These are phyloP conservation scores for Gadopsis marmoratus DNA, from an alignment of 2,797 vertebrate genomes.

Conservation along the genomic window DNA sequence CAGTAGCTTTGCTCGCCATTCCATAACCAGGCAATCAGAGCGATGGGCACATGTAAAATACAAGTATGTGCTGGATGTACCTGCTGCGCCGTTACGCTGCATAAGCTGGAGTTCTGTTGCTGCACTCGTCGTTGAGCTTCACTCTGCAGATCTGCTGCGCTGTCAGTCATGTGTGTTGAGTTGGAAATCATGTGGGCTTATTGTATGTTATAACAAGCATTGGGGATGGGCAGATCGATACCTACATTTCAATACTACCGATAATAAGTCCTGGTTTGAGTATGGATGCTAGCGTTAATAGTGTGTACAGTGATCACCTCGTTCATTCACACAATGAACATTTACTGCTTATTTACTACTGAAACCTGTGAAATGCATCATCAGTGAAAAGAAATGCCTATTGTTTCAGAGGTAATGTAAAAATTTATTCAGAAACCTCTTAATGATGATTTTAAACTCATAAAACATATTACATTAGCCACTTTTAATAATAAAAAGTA, in stretches of 20 bases:
- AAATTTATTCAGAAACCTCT: neutral
- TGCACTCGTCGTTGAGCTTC: conserved; percentile 8
- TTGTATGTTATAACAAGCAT: too few species aligned
- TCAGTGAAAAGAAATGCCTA: neutral
- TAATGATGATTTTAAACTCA: neutral
- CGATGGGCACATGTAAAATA: conserved; percentile 83
- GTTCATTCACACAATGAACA: neutral
- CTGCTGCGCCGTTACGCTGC: conserved; percentile 43
- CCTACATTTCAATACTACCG: neutral
- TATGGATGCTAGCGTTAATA: neutral
- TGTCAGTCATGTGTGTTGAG: too few species aligned
- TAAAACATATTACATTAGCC: neutral
- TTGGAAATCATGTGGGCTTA: too few species aligned
- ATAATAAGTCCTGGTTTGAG: neutral
- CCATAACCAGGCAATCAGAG: conserved; percentile 91
- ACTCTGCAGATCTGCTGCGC: too few species aligned
- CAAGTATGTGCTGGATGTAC: conserved; percentile 69
- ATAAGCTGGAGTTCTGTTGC: conserved; percentile 28
- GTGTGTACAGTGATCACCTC: neutral
- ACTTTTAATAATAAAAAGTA: neutral
- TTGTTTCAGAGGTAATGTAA: neutral
- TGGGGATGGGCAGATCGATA: too few species aligned
- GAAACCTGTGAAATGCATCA: neutral
- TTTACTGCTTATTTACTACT: neutral
- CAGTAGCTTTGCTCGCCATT: conserved; percentile 89